Conservation (phyloP, 2,888 invertebrate species). For the Acanthococcus lagerstroemiae region DNA sequence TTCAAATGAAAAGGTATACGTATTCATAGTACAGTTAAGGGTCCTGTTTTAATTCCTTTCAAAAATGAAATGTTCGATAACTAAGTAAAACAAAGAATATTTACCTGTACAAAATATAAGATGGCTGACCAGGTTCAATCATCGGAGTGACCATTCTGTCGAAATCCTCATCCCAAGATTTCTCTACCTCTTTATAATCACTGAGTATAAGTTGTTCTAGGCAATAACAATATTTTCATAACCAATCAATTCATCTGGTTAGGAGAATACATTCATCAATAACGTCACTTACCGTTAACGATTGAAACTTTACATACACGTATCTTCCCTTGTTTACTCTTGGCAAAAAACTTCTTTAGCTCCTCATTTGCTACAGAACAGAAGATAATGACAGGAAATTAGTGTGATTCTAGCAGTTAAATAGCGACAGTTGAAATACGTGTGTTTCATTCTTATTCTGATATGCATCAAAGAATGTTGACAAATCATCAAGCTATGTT, state of each 20-base stretch:
- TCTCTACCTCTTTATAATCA: slow-evolving; percentile 54
- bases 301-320: slow-evolving; percentile 74
- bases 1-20: neutral
- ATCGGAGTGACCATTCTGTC: slow-evolving; percentile 61
- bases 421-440: no score
- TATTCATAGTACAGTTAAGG: neutral
- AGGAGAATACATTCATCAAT: neutral
- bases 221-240: slow-evolving; percentile 3
- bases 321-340: slow-evolving; percentile 64
- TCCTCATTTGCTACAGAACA: slow-evolving; percentile 76
- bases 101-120: slow-evolving; percentile 78
- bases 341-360: slow-evolving; percentile 67
- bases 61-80: no score
- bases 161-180: slow-evolving; percentile 78
- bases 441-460: no score
- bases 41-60: no score
- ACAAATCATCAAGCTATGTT: no score
- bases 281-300: slow-evolving; percentile 60
- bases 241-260: slow-evolving; percentile 13
- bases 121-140: slow-evolving; percentile 70
- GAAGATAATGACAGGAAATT: neutral
- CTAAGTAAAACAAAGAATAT: no score
- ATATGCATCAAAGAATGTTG: no score
- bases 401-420: no score
- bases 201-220: slow-evolving; percentile 64